phyloP scores from a whole-genome alignment of 1,140 invertebrate genomes.

The Phthorimaea operculella region DNA sequence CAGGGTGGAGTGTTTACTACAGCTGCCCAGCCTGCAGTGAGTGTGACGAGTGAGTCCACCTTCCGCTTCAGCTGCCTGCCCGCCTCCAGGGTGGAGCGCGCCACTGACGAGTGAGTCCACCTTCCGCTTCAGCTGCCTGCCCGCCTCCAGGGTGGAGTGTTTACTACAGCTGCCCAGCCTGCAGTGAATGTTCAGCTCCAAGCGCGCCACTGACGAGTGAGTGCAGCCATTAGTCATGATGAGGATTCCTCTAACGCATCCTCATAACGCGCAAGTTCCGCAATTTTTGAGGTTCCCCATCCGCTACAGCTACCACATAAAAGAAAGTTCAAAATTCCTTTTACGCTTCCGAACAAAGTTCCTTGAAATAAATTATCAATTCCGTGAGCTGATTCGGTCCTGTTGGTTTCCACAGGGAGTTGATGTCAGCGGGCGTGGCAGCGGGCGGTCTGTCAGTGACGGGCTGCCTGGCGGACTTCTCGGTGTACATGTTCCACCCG shows the following conservation, averaged over 20 bases:
- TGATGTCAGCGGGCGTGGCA: constrained; percentile 72
- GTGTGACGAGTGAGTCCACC: constrained; percentile 86
- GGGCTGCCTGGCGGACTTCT: constrained; percentile 95
- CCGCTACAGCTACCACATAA: background rate
- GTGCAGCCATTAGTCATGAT: constrained; percentile 69
- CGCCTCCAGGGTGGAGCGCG: constrained; percentile 94
- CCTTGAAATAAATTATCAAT: too few relatives aligned
- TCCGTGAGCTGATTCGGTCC: too few relatives aligned
- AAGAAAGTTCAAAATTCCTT: too few relatives aligned
- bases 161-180: constrained; percentile 95
- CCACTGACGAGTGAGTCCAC: constrained; percentile 84
- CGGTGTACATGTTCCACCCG: constrained; percentile 97
- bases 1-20: constrained; percentile 95
- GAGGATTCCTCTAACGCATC: too few relatives aligned
- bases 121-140: constrained; percentile 95
- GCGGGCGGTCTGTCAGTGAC: constrained; percentile 93
- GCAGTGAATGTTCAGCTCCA: constrained; percentile 94
- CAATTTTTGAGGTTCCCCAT: too few relatives aligned
- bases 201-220: constrained; percentile 86
- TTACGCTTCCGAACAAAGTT: too few relatives aligned
- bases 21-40: constrained; percentile 93
- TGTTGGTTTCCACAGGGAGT: constrained; percentile 70
- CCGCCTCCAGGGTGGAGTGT: constrained; percentile 95
- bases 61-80: constrained; percentile 96
- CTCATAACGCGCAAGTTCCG: too few relatives aligned